These are phyloP conservation scores for Scopus umbretta DNA, from an alignment of 2,113 vertebrate species.

Conservation along the genomic window DNA sequence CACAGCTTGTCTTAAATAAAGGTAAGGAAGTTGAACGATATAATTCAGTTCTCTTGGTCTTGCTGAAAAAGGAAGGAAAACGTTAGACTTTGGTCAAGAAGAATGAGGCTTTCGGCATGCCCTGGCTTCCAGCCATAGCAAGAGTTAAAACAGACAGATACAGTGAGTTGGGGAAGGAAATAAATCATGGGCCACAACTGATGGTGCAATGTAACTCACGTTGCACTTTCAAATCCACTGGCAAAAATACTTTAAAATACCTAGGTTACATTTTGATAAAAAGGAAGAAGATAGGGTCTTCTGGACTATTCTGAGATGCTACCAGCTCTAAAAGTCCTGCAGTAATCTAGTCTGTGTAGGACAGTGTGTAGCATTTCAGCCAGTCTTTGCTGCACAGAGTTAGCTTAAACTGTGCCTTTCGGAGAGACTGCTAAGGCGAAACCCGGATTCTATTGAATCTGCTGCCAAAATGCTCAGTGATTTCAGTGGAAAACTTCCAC, in stretches of 20 bases:
- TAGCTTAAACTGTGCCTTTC: neutral
- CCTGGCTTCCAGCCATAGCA: neutral
- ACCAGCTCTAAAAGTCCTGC: neutral
- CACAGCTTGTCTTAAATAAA: neutral
- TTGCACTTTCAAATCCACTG: neutral
- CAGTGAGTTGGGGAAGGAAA: neutral
- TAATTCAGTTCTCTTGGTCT: neutral
- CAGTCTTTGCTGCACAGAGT: neutral
- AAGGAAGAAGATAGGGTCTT: neutral
- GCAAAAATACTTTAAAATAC: neutral
- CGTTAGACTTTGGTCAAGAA: neutral
- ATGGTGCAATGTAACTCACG: neutral
- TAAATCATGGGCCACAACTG: neutral
- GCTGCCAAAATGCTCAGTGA: neutral
- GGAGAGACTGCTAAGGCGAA: neutral
- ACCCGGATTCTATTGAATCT: neutral
- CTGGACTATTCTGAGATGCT: neutral
- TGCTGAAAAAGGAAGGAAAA: neutral
- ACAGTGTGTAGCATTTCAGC: neutral
- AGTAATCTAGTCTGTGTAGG: neutral
- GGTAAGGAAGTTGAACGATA: neutral
- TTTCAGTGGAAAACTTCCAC: neutral
- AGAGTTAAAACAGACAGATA: neutral
- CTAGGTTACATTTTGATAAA: neutral
- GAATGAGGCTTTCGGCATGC: neutral